Evolutionary conservation across 2,113 vertebrate genomes (phyloP), one percentile per base, ranked within the genome.

Genomic region (Zeus faber): DNA sequence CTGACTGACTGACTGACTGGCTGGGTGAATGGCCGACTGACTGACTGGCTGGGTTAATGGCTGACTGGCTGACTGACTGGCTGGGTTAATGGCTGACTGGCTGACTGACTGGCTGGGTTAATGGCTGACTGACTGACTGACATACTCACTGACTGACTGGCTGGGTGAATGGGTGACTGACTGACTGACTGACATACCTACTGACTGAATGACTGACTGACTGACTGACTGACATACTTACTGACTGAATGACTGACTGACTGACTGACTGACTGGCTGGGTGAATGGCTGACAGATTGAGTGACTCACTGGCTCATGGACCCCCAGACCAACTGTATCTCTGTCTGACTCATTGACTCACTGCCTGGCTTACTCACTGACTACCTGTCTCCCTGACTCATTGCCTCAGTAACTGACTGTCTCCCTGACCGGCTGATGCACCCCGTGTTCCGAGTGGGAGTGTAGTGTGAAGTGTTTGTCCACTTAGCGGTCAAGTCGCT

Each of bases 401-500:
- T 11, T 10, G 18, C 9, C 21, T 23, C 8, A 5, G 2, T 23
- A 4, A 16, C 43, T 13, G 5, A 8, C 20, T 44, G 17, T 9
- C 41, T 44, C 8, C 3, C 43, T 22, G 20, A 9, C 46, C 1
- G 59, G 18, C 40, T n/a, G 40, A 35, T 7, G 48, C 72, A 67
- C n/a, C n/a, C n/a, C n/a, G n/a, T n/a, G n/a, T n/a, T n/a, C n/a
- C n/a, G n/a, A n/a, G n/a, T 22, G 55, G 70, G 70, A 53, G 66
- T 71, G 23, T 53, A 50, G 44, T 75, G 58, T 21, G 62, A 81
- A 83, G 81, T 79, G 84, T 56, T 43, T 24, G 70, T 82, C 79
- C 85, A 90, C 87, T 90, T 84, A 79, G 63, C 25, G 1, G 56
- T 77, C 69, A 86, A 87, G 86, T 85, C 83, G 57, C 72, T 71